Conservation (phyloP, 2,113 vertebrate genomes). For the Potamarius usumacintae region DNA sequence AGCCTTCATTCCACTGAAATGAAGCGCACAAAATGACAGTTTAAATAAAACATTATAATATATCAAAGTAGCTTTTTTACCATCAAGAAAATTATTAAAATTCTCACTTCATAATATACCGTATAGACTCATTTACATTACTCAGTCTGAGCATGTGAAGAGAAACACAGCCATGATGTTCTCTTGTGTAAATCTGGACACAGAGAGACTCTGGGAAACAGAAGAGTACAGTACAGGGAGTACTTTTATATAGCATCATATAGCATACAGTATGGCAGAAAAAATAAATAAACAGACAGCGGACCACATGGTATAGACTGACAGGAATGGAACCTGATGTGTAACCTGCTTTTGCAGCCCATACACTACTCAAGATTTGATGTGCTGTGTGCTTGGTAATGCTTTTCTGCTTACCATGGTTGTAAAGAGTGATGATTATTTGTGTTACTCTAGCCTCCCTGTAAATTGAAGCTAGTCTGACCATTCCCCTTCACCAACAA, state of each 20-base stretch:
- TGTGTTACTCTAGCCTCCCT: neutral
- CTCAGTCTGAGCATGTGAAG: neutral
- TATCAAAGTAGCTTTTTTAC: neutral
- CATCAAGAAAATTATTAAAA: neutral
- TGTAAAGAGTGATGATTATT: neutral
- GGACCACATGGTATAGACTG: no score
- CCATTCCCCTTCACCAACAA: neutral
- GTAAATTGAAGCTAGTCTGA: neutral
- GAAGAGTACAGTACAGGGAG: neutral
- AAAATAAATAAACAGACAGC: neutral
- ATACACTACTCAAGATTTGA: neutral
- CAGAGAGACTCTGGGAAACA: neutral
- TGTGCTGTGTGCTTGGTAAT: neutral
- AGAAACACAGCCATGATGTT: neutral
- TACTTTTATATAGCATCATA: neutral
- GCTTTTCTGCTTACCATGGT: no score
- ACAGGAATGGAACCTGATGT: neutral
- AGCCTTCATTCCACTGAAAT: slow-evolving; percentile 8
- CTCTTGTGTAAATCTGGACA: neutral
- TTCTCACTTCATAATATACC: neutral
- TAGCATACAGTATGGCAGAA: neutral
- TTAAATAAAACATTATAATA: neutral
- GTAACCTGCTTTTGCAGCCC: neutral
- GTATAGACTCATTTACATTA: neutral
- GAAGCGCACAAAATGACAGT: neutral